phyloP scores from a whole-genome alignment of 2,797 vertebrate genomes.

The Merluccius polli region DNA sequence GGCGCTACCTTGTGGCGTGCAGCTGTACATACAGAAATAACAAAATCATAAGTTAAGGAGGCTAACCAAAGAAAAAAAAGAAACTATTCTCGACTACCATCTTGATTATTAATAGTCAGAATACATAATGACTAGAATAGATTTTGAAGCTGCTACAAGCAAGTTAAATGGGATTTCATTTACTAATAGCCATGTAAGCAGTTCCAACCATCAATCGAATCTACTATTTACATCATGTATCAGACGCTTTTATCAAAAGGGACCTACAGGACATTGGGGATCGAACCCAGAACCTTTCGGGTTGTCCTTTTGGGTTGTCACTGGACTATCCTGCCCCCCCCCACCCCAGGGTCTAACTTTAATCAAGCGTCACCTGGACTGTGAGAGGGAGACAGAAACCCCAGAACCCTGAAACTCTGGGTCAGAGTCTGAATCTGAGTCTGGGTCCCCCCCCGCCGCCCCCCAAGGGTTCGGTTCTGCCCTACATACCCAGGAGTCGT shows the following conservation, averaged over 20 bases:
- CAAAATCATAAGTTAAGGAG: background rate
- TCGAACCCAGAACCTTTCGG: too few species aligned
- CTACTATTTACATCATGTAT: background rate
- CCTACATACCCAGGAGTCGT: conserved; percentile 75
- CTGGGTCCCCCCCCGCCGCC: background rate
- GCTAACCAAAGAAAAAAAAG: too few species aligned
- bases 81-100: too few species aligned
- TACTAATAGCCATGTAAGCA: background rate
- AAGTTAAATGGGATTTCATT: background rate
- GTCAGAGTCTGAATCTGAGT: background rate
- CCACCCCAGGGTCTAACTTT: too few species aligned
- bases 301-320: too few species aligned
- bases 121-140: background rate
- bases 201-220: background rate
- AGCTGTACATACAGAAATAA: conserved; percentile 29
- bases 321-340: too few species aligned
- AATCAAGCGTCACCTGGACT: too few species aligned
- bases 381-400: too few species aligned
- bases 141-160: too few species aligned
- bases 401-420: too few species aligned
- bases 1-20: conserved; percentile 57
- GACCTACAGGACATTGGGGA: background rate
- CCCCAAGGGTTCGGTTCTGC: background rate
- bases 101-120: background rate
- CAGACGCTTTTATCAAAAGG: background rate